These are phyloP conservation scores for Clarias platycephalus DNA, from an alignment of 2,797 vertebrate genomes.

Conservation along the genomic window DNA sequence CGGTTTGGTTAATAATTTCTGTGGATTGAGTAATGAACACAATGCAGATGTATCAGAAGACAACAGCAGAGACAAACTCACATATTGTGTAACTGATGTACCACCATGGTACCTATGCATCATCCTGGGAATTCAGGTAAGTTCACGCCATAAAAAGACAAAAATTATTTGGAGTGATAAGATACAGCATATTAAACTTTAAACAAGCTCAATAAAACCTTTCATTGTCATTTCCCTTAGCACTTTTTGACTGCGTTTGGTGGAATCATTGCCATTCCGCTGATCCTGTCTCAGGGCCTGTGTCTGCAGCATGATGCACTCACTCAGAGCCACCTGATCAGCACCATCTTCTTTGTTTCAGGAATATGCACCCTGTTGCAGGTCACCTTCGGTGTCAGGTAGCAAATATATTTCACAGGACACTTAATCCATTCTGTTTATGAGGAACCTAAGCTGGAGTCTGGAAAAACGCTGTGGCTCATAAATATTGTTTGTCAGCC, in stretches of 20 bases:
- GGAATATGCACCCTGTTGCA: conserved; percentile 93
- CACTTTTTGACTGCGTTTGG: conserved; percentile 95
- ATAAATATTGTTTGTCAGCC: not conserved
- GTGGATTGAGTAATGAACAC: conserved; percentile 58
- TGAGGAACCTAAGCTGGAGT: not conserved
- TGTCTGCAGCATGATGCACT: conserved; percentile 89
- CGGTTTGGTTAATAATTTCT: conserved; percentile 63
- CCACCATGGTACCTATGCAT: conserved; percentile 96
- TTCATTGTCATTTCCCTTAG: conserved; percentile 69
- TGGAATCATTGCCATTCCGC: conserved; percentile 86
- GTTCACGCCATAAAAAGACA: conserved; percentile 1
- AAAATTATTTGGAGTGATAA: not conserved
- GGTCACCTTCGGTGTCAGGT: conserved; percentile 92
- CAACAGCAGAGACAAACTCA: conserved; percentile 68
- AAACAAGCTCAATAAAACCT: not conserved
- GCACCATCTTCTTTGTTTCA: conserved; percentile 95
- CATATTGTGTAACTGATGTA: conserved; percentile 82
- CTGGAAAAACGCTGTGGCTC: not conserved
- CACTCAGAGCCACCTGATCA: conserved; percentile 93
- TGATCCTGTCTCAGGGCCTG: conserved; percentile 88
- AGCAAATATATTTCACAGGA: conserved; percentile 16
- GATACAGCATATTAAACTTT: not conserved
- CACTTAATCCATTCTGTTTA: not conserved
- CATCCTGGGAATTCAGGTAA: conserved; percentile 91
- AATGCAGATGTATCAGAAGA: conserved; percentile 45